A percentile compares a stretch with the other conserved stretches of the same genome.
phyloP scores from a whole-genome alignment of 2,888 invertebrate genomes.

The Sphinx pinastri region DNA sequence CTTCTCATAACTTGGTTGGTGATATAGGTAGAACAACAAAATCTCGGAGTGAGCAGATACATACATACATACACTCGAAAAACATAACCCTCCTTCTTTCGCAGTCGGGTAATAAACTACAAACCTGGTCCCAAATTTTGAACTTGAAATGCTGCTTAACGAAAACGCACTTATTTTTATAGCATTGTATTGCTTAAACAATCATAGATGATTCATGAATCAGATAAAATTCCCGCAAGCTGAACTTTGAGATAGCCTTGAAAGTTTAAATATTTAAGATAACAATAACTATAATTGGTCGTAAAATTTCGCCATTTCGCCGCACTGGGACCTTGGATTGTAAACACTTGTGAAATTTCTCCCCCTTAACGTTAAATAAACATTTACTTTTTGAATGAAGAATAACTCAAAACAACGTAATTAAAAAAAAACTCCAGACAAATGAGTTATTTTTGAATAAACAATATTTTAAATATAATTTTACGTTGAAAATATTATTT shows the following conservation, averaged over 20 bases:
- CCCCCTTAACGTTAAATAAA: background rate
- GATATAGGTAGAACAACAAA: too few species aligned
- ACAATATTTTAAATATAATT: too few species aligned
- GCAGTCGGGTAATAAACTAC: too few species aligned
- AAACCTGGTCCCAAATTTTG: too few species aligned
- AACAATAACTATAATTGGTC: constrained; percentile 14
- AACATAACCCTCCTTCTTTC: too few species aligned
- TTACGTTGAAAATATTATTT: too few species aligned
- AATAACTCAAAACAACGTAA: background rate
- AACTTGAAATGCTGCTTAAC: background rate
- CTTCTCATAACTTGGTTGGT: too few species aligned
- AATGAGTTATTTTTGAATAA: too few species aligned
- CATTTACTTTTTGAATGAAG: background rate
- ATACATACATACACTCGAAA: too few species aligned
- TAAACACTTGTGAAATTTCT: constrained; percentile 9
- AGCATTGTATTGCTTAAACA: background rate
- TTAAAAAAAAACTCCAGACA: too few species aligned
- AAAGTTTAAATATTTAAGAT: constrained; percentile 2
- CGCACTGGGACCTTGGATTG: constrained; percentile 8
- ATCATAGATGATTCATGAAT: background rate
- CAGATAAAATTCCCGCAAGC: background rate
- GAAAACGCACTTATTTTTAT: background rate
- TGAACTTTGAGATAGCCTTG: constrained; percentile 23
- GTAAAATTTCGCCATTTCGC: constrained; percentile 12
- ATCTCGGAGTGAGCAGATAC: too few species aligned